A percentile compares a stretch with the other conserved stretches of the same genome.
These are phyloP conservation scores for Sarotherodon lohbergeri DNA, from an alignment of 2,113 vertebrate species.

Conservation along the genomic window DNA sequence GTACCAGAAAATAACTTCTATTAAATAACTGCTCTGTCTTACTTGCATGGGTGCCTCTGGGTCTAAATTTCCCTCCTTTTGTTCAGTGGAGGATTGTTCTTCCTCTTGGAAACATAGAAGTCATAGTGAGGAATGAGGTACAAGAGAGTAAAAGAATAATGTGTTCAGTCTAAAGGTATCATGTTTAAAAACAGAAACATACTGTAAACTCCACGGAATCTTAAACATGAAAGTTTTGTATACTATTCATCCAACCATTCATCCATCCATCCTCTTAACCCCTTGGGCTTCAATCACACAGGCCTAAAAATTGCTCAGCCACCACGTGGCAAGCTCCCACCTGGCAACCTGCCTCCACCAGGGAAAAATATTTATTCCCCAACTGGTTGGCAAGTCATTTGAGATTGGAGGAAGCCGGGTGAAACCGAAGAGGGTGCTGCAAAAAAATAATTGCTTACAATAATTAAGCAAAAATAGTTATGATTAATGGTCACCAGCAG, in stretches of 20 bases:
- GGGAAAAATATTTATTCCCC: not conserved
- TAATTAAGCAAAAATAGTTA: not conserved
- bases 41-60: not conserved
- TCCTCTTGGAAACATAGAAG: not conserved
- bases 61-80: not conserved
- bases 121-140: not conserved
- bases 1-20: constrained; percentile 45
- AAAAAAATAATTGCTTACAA: not conserved
- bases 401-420: not conserved
- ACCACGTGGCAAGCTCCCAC: not conserved
- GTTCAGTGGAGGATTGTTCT: not conserved
- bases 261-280: not conserved
- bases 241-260: not conserved
- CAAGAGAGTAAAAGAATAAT: not conserved
- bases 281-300: not conserved
- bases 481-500: not conserved
- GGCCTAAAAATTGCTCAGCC: not conserved
- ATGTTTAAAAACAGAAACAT: not conserved
- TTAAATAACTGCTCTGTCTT: constrained; percentile 14
- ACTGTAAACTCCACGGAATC: not conserved
- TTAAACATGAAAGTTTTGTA: not conserved
- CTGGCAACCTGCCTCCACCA: not conserved
- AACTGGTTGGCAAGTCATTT: not conserved
- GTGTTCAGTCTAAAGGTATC: not conserved
- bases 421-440: not conserved